Conservation (phyloP, 92 coral and sea anemone species). For the Meandrina meandrites region DNA sequence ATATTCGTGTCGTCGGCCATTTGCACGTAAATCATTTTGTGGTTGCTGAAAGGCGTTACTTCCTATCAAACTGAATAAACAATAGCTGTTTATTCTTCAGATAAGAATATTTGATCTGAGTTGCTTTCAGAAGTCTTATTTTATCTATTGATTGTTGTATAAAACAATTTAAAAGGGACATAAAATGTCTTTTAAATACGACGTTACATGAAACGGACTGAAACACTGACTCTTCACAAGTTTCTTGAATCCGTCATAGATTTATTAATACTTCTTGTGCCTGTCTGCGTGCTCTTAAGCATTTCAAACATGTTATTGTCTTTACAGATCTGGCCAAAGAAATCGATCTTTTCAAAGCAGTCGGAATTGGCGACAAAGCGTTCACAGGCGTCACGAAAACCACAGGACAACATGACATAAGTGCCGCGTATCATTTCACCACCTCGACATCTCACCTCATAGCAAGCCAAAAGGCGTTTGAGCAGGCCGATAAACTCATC, state of each 20-base stretch:
- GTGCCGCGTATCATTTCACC: conserved; percentile 55
- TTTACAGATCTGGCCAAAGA: conserved; percentile 48
- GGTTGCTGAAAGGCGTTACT: not conserved
- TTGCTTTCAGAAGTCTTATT: not conserved
- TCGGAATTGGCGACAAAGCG: conserved; percentile 39
- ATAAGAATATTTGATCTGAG: not conserved
- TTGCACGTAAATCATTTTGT: not conserved
- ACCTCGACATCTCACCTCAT: conserved; percentile 14
- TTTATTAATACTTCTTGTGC: not conserved
- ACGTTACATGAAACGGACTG: not conserved
- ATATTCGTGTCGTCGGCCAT: not conserved
- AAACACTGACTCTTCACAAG: not conserved
- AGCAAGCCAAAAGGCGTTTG: conserved; percentile 56
- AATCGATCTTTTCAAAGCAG: conserved; percentile 60
- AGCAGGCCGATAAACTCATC: conserved; percentile 53
- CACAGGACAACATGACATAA: conserved; percentile 47
- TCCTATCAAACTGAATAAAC: not conserved
- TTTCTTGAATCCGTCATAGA: no score
- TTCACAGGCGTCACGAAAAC: conserved; percentile 56
- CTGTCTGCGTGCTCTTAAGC: not conserved
- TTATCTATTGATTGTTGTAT: not conserved
- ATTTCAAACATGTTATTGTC: not conserved
- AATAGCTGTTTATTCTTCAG: not conserved
- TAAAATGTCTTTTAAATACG: not conserved
- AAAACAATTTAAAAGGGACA: not conserved